These are phyloP conservation scores for Takifugu bimaculatus DNA, from an alignment of 2,113 vertebrate species.

Conservation along the genomic window DNA sequence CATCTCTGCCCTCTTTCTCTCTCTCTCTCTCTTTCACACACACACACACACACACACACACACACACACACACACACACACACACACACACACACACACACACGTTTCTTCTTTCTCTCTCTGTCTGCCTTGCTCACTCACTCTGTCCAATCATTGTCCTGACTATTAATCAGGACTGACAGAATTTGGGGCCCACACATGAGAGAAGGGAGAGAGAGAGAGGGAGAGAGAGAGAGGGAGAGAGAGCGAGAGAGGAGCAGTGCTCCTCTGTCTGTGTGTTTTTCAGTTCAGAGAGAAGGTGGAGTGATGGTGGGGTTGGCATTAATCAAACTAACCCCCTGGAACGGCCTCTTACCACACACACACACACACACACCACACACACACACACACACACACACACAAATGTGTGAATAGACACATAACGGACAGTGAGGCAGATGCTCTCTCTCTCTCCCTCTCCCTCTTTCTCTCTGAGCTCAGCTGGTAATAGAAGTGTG, in stretches of 20 bases:
- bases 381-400: slow-evolving; percentile 11
- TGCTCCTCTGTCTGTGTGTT: slow-evolving; percentile 65
- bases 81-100: neutral
- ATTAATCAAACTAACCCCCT: slow-evolving; percentile 85
- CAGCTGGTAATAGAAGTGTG: slow-evolving; percentile 59
- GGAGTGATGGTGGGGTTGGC: slow-evolving; percentile 78
- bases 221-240: slow-evolving; percentile 5
- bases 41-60: slow-evolving; percentile 1
- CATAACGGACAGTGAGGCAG: slow-evolving; percentile 16
- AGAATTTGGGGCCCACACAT: slow-evolving; percentile 74
- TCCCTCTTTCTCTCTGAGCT: slow-evolving; percentile 40
- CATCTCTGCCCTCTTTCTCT: slow-evolving; percentile 56
- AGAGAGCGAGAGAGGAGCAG: slow-evolving; percentile 39
- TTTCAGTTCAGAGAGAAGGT: slow-evolving; percentile 72
- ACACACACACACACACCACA: slow-evolving; percentile 3
- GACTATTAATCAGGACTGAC: slow-evolving; percentile 88
- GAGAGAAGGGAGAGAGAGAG: slow-evolving; percentile 64
- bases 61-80: slow-evolving; percentile 1
- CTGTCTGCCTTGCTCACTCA: slow-evolving; percentile 29
- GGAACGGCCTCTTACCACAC: slow-evolving; percentile 24
- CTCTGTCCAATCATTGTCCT: slow-evolving; percentile 79
- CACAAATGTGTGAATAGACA: neutral
- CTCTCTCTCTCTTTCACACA: slow-evolving; percentile 20
- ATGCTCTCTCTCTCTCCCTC: slow-evolving; percentile 24
- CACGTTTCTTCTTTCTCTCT: slow-evolving; percentile 14